Evolutionary conservation across 2,888 invertebrate species (phyloP).

Genomic region (Lasioglossum marginatum): DNA sequence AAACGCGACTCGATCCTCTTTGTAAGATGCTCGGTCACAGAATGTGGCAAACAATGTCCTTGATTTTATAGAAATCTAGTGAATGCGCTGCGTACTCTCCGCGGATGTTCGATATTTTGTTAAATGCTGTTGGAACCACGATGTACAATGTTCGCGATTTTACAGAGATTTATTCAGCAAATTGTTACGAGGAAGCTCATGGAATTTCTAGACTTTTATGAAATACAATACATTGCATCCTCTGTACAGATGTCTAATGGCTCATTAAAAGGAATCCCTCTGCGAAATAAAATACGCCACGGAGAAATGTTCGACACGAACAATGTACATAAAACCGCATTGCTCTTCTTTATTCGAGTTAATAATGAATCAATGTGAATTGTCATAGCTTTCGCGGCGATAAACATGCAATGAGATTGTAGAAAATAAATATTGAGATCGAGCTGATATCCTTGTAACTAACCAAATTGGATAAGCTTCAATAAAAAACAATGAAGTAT

Average conservation of each 20-base stretch:
- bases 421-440: not conserved
- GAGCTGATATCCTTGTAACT: not conserved
- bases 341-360: not conserved
- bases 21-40: not conserved
- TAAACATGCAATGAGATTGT: not conserved
- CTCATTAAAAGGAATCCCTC: not conserved
- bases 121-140: not conserved
- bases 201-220: not conserved
- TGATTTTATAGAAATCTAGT: not conserved
- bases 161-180: not conserved
- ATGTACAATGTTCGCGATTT: not conserved
- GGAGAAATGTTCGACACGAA: not conserved
- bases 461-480: not conserved
- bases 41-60: not conserved
- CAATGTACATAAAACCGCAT: not conserved
- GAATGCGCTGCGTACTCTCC: not conserved
- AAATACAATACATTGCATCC: not conserved
- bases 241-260: not conserved
- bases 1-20: not conserved
- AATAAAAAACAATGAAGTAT: not conserved
- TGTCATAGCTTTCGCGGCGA: not conserved
- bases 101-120: not conserved
- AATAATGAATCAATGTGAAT: not conserved
- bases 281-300: not conserved
- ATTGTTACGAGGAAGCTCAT: not conserved